These are phyloP conservation scores for Gisinianus flammeolus DNA, from an alignment of 2,888 invertebrate species.

Conservation along the genomic window DNA sequence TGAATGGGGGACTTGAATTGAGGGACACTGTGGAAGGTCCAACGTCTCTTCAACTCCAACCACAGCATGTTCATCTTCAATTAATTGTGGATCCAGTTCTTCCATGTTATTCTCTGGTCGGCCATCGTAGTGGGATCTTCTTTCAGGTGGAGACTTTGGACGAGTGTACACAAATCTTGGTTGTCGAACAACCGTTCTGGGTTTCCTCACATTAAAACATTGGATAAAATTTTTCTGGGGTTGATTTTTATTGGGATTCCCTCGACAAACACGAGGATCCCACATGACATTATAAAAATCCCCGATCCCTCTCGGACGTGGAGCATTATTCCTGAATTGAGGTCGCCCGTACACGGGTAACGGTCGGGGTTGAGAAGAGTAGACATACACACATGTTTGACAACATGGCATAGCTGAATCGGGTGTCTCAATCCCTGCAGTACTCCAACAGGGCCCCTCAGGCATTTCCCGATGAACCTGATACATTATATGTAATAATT, in stretches of 20 bases:
- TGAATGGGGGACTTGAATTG: neutral
- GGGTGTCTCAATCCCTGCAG: neutral
- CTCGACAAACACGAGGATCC: slow-evolving; percentile 42
- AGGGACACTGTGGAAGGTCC: slow-evolving; percentile 26
- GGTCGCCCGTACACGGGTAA: slow-evolving; percentile 32
- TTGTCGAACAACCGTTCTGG: slow-evolving; percentile 2
- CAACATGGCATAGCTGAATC: no score
- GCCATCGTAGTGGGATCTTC: slow-evolving; percentile 15
- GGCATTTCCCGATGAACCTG: neutral
- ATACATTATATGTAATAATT: neutral
- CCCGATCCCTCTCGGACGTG: slow-evolving; percentile 26
- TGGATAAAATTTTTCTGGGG: slow-evolving; percentile 37
- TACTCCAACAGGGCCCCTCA: neutral
- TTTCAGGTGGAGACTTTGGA: slow-evolving; percentile 12
- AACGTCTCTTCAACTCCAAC: slow-evolving; percentile 2
- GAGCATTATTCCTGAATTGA: slow-evolving; percentile 39
- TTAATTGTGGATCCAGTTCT: slow-evolving; percentile 5
- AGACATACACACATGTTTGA: slow-evolving; percentile 38
- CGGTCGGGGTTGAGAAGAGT: slow-evolving; percentile 39
- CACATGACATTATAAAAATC: slow-evolving; percentile 46
- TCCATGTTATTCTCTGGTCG: slow-evolving; percentile 23
- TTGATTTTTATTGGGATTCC: slow-evolving; percentile 3
- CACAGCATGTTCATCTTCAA: slow-evolving; percentile 22
- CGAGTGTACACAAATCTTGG: slow-evolving; percentile 10
- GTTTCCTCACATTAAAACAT: slow-evolving; percentile 40